Percentiles rank a stretch among this genome's conserved stretches.
Conservation (phyloP, 1,140 invertebrate genomes). For the Euschistus heros region DNA sequence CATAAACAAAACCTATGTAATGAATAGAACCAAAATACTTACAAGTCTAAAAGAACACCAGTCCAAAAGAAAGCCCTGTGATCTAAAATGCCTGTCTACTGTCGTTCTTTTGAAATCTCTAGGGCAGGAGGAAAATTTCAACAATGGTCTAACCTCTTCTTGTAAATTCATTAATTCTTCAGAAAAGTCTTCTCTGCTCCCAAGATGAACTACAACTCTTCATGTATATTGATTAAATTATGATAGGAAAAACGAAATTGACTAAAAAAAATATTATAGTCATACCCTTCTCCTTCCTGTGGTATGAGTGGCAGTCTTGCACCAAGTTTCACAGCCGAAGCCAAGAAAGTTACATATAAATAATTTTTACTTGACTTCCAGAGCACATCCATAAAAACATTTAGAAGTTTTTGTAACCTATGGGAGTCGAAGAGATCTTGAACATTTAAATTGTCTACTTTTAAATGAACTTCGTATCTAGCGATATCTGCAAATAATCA, state of each 20-base stretch:
- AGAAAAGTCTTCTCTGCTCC: constrained; percentile 64
- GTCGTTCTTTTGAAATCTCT: constrained; percentile 71
- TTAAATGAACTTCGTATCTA: constrained; percentile 67
- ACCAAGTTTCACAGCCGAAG: constrained; percentile 70
- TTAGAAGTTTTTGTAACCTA: constrained; percentile 55
- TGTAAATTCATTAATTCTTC: constrained; percentile 58
- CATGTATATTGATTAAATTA: constrained; percentile 27
- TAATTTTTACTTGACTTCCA: constrained; percentile 48
- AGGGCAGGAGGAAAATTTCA: constrained; percentile 62
- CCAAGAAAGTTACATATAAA: constrained; percentile 69
- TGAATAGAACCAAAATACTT: constrained; percentile 27
- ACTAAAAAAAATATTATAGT: not conserved
- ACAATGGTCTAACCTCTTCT: constrained; percentile 68
- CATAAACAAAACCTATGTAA: too few species aligned
- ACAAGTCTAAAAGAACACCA: constrained; percentile 83
- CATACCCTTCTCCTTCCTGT: constrained; percentile 74
- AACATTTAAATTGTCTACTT: constrained; percentile 79
- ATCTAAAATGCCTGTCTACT: constrained; percentile 70
- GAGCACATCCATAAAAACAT: constrained; percentile 53
- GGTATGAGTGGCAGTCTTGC: constrained; percentile 68
- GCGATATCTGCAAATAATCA: constrained; percentile 40
- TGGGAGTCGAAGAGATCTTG: constrained; percentile 62
- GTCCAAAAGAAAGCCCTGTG: constrained; percentile 64
- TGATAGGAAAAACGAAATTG: not conserved
- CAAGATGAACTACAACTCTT: constrained; percentile 70